Conservation (phyloP, 2,797 vertebrate genomes). For the Avahi laniger region DNA sequence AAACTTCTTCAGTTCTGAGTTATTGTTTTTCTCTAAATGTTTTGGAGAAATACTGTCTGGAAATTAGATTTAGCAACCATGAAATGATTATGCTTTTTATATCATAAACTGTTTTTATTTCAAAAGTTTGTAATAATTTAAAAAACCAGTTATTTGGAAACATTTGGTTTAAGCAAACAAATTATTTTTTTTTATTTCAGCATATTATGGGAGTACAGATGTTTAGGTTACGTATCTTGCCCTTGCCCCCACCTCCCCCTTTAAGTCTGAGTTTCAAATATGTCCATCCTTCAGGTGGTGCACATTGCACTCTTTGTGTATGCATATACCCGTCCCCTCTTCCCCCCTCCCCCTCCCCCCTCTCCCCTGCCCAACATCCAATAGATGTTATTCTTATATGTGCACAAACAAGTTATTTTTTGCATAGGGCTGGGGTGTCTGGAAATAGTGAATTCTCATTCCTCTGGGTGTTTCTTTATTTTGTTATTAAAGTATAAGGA, state of each 20-base stretch:
- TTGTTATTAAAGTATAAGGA: background rate
- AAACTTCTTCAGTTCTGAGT: background rate
- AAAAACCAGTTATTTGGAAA: constrained; percentile 21
- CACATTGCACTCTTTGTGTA: too few species aligned
- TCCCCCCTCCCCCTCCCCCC: too few species aligned
- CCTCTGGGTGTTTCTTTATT: constrained; percentile 13
- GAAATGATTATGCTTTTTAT: constrained; percentile 14
- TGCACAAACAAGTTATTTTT: background rate
- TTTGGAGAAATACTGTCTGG: background rate
- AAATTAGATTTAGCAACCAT: constrained; percentile 28
- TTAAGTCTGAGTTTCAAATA: too few species aligned
- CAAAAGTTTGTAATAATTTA: background rate
- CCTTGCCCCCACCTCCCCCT: too few species aligned
- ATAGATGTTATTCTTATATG: too few species aligned
- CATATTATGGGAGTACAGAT: too few species aligned
- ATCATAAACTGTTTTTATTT: background rate
- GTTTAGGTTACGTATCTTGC: too few species aligned
- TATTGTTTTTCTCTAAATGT: background rate
- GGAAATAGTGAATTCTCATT: background rate
- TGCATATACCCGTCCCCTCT: too few species aligned
- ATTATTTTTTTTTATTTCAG: background rate
- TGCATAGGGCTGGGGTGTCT: background rate
- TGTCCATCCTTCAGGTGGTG: too few species aligned
- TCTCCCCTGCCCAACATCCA: too few species aligned
- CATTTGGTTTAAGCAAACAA: constrained; percentile 17